phyloP scores from a whole-genome alignment of 2,113 vertebrate genomes.

The Ptyas mucosa region DNA sequence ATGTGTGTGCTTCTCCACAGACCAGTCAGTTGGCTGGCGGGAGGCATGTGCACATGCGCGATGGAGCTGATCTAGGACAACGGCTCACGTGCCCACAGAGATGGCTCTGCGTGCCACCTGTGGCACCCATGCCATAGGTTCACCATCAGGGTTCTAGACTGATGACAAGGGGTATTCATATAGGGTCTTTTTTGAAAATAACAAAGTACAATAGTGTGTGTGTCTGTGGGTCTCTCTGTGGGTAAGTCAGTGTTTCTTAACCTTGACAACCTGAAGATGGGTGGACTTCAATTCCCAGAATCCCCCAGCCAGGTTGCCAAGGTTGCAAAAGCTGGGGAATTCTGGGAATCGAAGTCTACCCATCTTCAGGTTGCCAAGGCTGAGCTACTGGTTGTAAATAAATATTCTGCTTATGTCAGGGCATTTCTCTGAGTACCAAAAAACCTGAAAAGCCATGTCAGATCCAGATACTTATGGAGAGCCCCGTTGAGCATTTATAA shows the following conservation, averaged over 20 bases:
- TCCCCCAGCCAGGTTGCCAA: no score
- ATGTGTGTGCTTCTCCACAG: no score
- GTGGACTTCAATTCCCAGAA: no score
- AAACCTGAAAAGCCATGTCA: constrained; percentile 44
- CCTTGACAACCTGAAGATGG: no score
- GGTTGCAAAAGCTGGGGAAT: background rate
- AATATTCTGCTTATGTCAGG: constrained; percentile 47
- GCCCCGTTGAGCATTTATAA: constrained; percentile 26
- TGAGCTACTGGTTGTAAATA: background rate
- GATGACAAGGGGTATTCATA: background rate
- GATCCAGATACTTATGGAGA: constrained; percentile 43
- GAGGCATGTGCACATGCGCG: no score
- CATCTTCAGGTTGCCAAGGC: background rate
- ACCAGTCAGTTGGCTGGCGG: no score
- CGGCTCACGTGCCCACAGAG: no score
- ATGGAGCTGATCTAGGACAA: no score
- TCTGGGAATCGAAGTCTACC: background rate
- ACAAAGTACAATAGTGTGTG: background rate
- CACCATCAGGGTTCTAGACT: no score
- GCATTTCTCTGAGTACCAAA: constrained; percentile 31
- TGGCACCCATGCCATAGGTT: no score
- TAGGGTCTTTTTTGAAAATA: background rate
- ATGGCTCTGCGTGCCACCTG: no score
- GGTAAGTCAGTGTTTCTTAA: background rate
- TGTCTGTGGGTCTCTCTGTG: background rate